Percentiles rank a stretch among this genome's conserved stretches.
These are phyloP conservation scores for Ephydatia muelleri DNA, from an alignment of 37 sponge, comb jelly and placozoan genomes.

Conservation along the genomic window DNA sequence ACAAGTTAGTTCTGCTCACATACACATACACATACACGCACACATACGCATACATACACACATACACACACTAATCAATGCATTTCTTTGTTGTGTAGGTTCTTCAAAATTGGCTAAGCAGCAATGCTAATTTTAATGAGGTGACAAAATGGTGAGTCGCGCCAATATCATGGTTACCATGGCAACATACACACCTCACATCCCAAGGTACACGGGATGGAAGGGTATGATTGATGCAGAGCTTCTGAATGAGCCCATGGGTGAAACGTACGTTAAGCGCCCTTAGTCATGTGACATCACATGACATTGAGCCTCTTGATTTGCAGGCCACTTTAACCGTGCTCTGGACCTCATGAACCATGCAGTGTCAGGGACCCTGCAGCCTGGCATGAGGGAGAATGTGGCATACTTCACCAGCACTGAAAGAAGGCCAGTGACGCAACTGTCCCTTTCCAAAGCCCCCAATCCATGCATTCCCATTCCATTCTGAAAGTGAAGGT, in stretches of 20 bases:
- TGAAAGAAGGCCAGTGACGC: conserved; percentile 70
- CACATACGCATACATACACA: conserved; percentile 28
- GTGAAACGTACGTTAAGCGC: conserved; percentile 43
- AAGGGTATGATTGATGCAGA: conserved; percentile 79
- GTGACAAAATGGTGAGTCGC: conserved; percentile 84
- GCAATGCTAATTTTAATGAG: conserved; percentile 89
- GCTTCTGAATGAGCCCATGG: conserved; percentile 60
- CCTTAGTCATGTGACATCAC: background rate
- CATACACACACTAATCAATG: background rate
- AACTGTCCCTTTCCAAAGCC: too few relatives aligned
- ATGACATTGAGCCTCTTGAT: background rate
- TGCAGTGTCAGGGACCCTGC: conserved; percentile 60
- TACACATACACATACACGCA: conserved; percentile 44
- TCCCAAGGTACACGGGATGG: conserved; percentile 88
- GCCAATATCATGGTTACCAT: background rate
- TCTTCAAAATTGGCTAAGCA: conserved; percentile 75
- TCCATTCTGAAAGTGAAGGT: too few relatives aligned
- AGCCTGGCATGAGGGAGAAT: conserved; percentile 85
- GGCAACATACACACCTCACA: background rate
- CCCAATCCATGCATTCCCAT: too few relatives aligned
- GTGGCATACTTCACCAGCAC: conserved; percentile 84
- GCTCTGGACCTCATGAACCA: conserved; percentile 90
- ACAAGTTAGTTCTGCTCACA: too few relatives aligned
- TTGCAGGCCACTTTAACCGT: conserved; percentile 61
- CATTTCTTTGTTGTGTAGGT: conserved; percentile 12